Base-by-base conservation (phyloP, 2,888 invertebrate genomes). In the Acleris holmiana region DNA sequence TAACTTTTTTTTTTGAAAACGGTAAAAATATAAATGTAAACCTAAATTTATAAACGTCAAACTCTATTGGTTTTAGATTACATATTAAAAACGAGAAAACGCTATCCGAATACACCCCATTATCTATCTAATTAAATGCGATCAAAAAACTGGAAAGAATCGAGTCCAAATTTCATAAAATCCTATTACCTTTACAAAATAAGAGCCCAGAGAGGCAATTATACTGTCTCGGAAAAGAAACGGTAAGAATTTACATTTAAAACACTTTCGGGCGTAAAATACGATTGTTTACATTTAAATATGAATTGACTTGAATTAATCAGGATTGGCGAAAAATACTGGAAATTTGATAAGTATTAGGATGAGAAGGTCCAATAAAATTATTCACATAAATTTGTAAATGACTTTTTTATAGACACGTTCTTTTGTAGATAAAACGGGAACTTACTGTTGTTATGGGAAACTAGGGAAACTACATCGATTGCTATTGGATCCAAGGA, bases 201-300 rank as follows among this genome's bases (percentile, higher is more conserved):
- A 47, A 58, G 51, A 47, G 50, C 50, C 23, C 51, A 63, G 57
- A 40, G 53, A 57, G 63, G 35, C 63, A 53, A 63, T 63, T 63
- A 63, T 35, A 23, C 15, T 18, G 51, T 47, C 7, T 8, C 13
- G 23, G 44, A 40, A 46, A 50, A 23, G 51, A 51, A 62, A 58
- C 50, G 44, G 23, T 47, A 47, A 2, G 46, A 63, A 63, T 63
- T 63, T 57, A 35, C 62, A 63, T 63, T 63, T 63, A 63, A 51
- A 63, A 35, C 63, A 58, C 51, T 63, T 48, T 47, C 19, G 19
- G 47, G 48, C 25, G 19, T 19, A n/a, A 40, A n/a, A 15, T 63
- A 58, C 57, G 40, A 53, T 58, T 63, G 51, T 58, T 62, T 49
- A 49, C 49, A 61, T 55, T 61, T 62, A 35, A 57, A 57, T 53